Conservation (phyloP, 2,888 invertebrate species). For the Callimorpha dominula region DNA sequence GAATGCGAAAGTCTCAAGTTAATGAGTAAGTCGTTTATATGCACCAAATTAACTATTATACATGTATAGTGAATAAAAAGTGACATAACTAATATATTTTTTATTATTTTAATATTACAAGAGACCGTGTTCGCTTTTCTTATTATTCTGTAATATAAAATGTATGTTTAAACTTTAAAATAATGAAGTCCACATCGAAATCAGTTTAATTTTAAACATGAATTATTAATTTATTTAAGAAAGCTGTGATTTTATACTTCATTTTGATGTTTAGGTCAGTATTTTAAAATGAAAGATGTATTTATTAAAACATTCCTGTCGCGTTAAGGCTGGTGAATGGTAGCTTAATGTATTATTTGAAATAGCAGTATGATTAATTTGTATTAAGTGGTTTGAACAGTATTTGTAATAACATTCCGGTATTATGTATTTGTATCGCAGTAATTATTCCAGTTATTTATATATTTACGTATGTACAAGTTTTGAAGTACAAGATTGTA, state of each 20-base stretch:
- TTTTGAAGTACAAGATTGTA: slow-evolving; percentile 64
- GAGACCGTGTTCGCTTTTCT: too few species aligned
- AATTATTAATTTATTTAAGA: slow-evolving; percentile 41
- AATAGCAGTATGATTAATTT: slow-evolving; percentile 33
- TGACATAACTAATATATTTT: too few species aligned
- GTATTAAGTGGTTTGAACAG: slow-evolving; percentile 51
- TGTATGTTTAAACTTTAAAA: slow-evolving; percentile 28
- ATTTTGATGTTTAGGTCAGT: slow-evolving; percentile 46
- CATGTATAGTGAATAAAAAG: too few species aligned
- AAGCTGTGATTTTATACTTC: slow-evolving; percentile 51
- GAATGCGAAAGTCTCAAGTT: too few species aligned
- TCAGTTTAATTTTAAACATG: slow-evolving; percentile 38
- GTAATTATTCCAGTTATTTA: slow-evolving; percentile 39
- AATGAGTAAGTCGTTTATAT: background rate
- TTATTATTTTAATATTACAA: too few species aligned
- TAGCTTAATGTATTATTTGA: slow-evolving; percentile 49
- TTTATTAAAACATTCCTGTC: slow-evolving; percentile 72
- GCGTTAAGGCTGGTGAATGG: slow-evolving; percentile 51
- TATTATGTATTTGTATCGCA: slow-evolving; percentile 30
- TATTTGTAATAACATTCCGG: slow-evolving; percentile 56
- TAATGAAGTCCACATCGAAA: slow-evolving; percentile 48
- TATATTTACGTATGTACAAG: slow-evolving; percentile 43
- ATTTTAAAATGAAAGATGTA: slow-evolving; percentile 44
- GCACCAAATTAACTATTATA: background rate
- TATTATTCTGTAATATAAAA: slow-evolving; percentile 29